Evolutionary conservation across 2,888 invertebrate genomes (phyloP), one percentile per base, ranked within the genome.

Genomic region (Macrosiphum euphorbiae): DNA sequence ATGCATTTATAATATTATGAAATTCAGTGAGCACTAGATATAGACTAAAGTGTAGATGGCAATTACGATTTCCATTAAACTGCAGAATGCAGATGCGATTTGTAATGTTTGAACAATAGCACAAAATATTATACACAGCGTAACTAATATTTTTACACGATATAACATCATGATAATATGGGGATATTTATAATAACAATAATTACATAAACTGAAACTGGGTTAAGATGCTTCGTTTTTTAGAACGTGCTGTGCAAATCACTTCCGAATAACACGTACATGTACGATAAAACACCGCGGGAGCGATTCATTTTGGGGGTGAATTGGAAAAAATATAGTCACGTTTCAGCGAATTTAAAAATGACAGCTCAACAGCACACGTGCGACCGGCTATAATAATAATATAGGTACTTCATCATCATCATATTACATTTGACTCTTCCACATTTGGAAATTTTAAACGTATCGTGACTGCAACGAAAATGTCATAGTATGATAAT

Each of bases 361-460:
- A 67, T 67, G 67, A 67, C 67, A 67, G 35, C 67, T 67, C n/a
- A 67, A 67, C 67, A n/a, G 67, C 67, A 67, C 67, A 67, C 67
- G 35, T 67, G 67, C 16, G 67, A n/a, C 35, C 67, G 16, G 20
- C 35, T 35, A 35, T 20, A 67, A 67, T 67, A 67, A 67, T 67
- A 67, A 67, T 67, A 67, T 35, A 67, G 67, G 67, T 67, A 35
- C 35, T 67, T 67, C 67, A 67, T 67, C 67, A 67, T 67, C 67
- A 16, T 67, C 16, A 67, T 35, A 67, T 67, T 35, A 67, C 67
- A 67, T 67, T 35, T 67, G n/a, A 67, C 67, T 67, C 35, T 67
- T 67, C 16, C 16, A n/a, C 67, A 67, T 67, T 67, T 67, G 16
- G n/a, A 67, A 67, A 67, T 67, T 67, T 67, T 35, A 67, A 67